Evolutionary conservation across 2,113 vertebrate species (phyloP).

Genomic region (Blennius ocellaris): DNA sequence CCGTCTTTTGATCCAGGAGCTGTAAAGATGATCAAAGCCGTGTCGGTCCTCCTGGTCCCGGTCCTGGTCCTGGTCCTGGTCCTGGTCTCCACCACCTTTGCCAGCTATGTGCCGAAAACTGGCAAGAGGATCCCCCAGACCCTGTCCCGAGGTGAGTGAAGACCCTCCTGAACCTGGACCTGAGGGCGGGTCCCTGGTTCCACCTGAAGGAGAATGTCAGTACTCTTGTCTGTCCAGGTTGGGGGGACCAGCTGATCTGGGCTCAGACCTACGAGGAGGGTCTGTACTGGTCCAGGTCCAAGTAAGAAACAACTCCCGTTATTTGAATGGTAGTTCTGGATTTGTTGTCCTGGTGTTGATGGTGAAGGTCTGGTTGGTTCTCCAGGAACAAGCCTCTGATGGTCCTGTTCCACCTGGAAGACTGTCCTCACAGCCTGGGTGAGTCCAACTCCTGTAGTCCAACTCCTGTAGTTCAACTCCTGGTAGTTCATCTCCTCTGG

Average conservation of each 20-base stretch:
- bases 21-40: conserved; percentile 85
- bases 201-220: not conserved
- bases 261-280: conserved; percentile 96
- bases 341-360: not conserved
- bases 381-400: conserved; percentile 93
- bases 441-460: conserved; percentile 10
- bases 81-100: conserved; percentile 82
- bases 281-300: conserved; percentile 87
- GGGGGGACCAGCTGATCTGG: conserved; percentile 96
- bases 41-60: conserved; percentile 79
- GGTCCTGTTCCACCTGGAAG: conserved; percentile 93
- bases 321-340: no score
- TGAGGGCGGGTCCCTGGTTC: no score
- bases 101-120: conserved; percentile 80
- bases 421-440: conserved; percentile 94
- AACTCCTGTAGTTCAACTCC: no score
- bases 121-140: conserved; percentile 88
- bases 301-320: conserved; percentile 70
- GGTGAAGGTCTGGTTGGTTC: conserved; percentile 30
- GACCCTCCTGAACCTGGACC: no score
- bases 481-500: no score
- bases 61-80: no score
- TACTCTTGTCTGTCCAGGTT: conserved; percentile 83
- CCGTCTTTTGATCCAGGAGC: conserved; percentile 16
- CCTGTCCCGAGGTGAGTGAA: conserved; percentile 90